Conservation (phyloP, 2,113 vertebrate species). For the Cygnus buccinator region DNA sequence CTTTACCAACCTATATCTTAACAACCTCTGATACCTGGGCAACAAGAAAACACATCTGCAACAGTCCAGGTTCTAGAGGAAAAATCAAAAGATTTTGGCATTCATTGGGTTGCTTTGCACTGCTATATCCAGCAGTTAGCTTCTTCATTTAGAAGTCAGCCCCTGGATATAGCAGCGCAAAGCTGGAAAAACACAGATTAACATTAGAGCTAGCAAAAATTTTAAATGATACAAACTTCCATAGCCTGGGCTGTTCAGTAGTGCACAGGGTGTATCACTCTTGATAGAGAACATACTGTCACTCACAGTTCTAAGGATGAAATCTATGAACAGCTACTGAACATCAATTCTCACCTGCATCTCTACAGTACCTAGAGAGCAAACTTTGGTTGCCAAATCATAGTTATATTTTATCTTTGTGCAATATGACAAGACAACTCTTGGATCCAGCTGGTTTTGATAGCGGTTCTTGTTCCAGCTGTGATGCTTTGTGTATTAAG, state of each 20-base stretch:
- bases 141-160: not conserved
- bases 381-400: not conserved
- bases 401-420: conserved; percentile 30
- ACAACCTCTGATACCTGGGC: rapidly evolving
- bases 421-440: not conserved
- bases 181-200: not conserved
- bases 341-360: conserved; percentile 32
- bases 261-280: not conserved
- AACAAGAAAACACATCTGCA: not conserved
- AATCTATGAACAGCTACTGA: conserved; percentile 19
- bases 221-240: not conserved
- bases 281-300: not conserved
- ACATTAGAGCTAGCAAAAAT: not conserved
- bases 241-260: not conserved
- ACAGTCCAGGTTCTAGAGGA: not conserved
- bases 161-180: not conserved
- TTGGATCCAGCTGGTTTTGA: conserved; percentile 10
- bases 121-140: not conserved
- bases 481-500: not conserved
- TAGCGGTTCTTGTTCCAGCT: not conserved
- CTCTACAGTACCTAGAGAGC: not conserved
- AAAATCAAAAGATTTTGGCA: not conserved
- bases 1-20: not conserved
- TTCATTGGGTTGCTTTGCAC: not conserved
- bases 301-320: conserved; percentile 34